These are phyloP conservation scores for Vidua macroura DNA, from an alignment of 2,113 vertebrate species.

Conservation along the genomic window DNA sequence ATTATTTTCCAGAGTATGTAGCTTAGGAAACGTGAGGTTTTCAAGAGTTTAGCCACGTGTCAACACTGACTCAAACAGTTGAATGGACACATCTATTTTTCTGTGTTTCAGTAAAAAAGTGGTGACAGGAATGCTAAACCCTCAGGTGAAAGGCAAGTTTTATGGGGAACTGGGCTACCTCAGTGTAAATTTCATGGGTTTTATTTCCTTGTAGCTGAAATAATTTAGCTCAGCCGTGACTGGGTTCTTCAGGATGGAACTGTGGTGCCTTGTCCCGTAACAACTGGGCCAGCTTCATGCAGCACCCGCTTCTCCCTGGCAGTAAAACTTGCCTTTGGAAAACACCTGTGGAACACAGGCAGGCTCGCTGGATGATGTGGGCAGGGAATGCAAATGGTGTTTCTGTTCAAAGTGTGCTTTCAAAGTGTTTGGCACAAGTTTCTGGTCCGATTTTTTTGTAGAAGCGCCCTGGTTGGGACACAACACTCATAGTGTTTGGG, in stretches of 20 bases:
- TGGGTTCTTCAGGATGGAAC: not conserved
- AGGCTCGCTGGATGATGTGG: not conserved
- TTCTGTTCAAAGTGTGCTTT: not conserved
- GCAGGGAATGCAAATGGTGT: not conserved
- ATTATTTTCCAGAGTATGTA: not conserved
- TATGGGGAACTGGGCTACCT: not conserved
- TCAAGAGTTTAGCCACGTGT: not conserved
- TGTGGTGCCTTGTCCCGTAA: fast-evolving
- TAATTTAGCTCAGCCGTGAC: not conserved
- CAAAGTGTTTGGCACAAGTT: not conserved
- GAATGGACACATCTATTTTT: not conserved
- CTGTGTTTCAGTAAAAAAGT: not conserved
- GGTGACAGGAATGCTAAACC: not conserved
- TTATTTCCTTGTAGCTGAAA: not conserved
- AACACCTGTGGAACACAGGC: not conserved
- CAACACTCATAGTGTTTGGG: fast-evolving
- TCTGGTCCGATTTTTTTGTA: not conserved
- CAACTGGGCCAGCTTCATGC: fast-evolving
- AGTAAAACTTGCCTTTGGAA: not conserved
- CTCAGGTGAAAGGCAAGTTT: not conserved
- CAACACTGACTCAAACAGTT: not conserved
- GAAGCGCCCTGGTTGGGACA: not conserved
- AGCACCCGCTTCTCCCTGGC: fast-evolving
- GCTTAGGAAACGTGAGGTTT: not conserved
- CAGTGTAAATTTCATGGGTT: not conserved